phyloP scores from a whole-genome alignment of 2,888 invertebrate species.

The Metacarcinus magister region DNA sequence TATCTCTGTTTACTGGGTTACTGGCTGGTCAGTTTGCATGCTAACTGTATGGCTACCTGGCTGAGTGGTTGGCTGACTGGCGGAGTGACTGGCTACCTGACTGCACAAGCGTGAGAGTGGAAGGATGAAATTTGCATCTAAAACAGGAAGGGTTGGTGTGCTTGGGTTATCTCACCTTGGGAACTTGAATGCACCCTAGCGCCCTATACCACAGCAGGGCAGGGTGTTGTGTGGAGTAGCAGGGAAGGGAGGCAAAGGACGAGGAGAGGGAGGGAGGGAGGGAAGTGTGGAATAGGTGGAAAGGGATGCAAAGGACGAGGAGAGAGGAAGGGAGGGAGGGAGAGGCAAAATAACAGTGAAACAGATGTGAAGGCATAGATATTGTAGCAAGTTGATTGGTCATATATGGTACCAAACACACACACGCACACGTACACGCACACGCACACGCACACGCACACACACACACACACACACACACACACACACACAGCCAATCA shows the following conservation, averaged over 20 bases:
- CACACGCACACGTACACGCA: background rate
- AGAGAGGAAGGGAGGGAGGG: background rate
- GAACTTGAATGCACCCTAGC: background rate
- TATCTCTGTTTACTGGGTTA: too few species aligned
- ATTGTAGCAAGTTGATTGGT: too few species aligned
- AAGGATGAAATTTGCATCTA: constrained; percentile 26
- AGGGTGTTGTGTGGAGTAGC: too few species aligned
- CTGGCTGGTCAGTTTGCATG: background rate
- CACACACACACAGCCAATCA: too few species aligned
- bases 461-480: too few species aligned
- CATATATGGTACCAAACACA: background rate
- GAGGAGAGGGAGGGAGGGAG: background rate
- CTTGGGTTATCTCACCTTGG: background rate
- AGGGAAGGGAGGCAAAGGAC: background rate
- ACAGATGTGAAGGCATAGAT: too few species aligned
- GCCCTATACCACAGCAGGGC: background rate
- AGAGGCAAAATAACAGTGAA: too few species aligned
- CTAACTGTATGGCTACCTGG: background rate
- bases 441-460: too few species aligned
- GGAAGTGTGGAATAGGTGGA: background rate
- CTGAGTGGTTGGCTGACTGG: background rate
- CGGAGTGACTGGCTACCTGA: background rate
- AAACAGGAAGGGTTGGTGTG: background rate
- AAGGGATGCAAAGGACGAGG: background rate
- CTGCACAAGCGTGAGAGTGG: background rate